These are phyloP conservation scores for Macquaria australasica DNA, from an alignment of 2,113 vertebrate genomes.

Conservation along the genomic window DNA sequence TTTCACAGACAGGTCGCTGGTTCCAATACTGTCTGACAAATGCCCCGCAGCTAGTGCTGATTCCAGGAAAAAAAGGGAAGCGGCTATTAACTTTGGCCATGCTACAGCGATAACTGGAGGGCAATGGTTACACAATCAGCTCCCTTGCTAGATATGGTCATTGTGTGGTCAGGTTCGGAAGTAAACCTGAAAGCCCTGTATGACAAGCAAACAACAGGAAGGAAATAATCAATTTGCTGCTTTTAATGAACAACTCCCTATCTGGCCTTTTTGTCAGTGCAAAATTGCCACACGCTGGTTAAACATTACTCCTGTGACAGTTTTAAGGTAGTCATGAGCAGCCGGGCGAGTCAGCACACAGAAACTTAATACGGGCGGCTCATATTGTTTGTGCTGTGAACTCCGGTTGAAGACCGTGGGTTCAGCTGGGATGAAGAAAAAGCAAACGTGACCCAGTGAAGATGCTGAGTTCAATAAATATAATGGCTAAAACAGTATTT, in stretches of 20 bases:
- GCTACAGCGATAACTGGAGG: conserved; percentile 75
- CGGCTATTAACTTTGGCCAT: conserved; percentile 75
- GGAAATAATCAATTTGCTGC: conserved; percentile 96
- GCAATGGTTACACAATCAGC: conserved; percentile 87
- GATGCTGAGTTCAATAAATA: not conserved
- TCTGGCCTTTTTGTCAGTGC: conserved; percentile 85
- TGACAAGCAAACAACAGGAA: conserved; percentile 93
- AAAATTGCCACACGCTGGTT: conserved; percentile 88
- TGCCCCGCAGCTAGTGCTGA: conserved; percentile 47
- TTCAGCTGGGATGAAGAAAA: conserved; percentile 12
- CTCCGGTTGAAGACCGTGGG: conserved; percentile 1
- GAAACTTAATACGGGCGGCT: conserved; percentile 37
- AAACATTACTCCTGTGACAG: conserved; percentile 85
- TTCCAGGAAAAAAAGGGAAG: conserved; percentile 67
- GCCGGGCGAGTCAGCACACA: conserved; percentile 63
- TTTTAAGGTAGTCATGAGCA: conserved; percentile 65
- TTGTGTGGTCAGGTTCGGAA: conserved; percentile 88
- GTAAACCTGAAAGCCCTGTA: conserved; percentile 87
- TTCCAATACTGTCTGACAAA: conserved; percentile 55
- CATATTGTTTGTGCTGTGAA: conserved; percentile 42
- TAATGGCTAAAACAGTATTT: not conserved
- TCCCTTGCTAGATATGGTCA: conserved; percentile 88
- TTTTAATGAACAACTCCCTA: conserved; percentile 91
- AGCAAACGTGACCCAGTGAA: conserved; percentile 20
- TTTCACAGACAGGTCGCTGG: conserved; percentile 67